A percentile compares a stretch with the other conserved stretches of the same genome.
Evolutionary conservation across 2,888 invertebrate genomes (phyloP).

Genomic region (Synanthedon myopaeformis): DNA sequence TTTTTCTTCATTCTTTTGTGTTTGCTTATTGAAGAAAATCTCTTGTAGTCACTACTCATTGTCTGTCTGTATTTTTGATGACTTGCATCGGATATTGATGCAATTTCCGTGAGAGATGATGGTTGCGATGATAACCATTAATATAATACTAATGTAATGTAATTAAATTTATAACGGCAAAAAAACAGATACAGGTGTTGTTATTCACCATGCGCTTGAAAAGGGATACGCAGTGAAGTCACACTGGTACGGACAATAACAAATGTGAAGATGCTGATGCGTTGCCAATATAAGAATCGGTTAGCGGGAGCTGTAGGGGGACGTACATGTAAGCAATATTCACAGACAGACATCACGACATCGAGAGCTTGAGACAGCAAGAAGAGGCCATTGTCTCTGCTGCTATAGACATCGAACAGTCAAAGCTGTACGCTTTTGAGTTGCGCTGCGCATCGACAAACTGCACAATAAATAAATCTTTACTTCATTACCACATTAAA

Average conservation of each 20-base stretch:
- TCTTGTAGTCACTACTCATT: too few relatives aligned
- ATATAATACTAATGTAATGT: too few relatives aligned
- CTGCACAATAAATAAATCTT: neutral
- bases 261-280: neutral
- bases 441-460: slow-evolving; percentile 48
- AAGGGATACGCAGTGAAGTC: slow-evolving; percentile 9
- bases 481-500: neutral
- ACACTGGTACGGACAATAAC: slow-evolving; percentile 5
- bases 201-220: slow-evolving; percentile 35
- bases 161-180: slow-evolving; percentile 3
- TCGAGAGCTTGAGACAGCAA: slow-evolving; percentile 57
- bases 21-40: too few relatives aligned
- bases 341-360: slow-evolving; percentile 55
- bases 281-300: slow-evolving; percentile 6
- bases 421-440: slow-evolving; percentile 55
- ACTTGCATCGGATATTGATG: neutral
- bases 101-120: too few relatives aligned
- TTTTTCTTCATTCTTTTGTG: too few relatives aligned
- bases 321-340: slow-evolving; percentile 55
- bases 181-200: slow-evolving; percentile 32
- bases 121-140: slow-evolving; percentile 1
- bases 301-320: slow-evolving; percentile 37
- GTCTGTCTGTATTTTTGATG: neutral
- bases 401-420: slow-evolving; percentile 61
- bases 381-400: slow-evolving; percentile 45